phyloP scores from a whole-genome alignment of 2,797 vertebrate species.

The Hippoglossus hippoglossus region DNA sequence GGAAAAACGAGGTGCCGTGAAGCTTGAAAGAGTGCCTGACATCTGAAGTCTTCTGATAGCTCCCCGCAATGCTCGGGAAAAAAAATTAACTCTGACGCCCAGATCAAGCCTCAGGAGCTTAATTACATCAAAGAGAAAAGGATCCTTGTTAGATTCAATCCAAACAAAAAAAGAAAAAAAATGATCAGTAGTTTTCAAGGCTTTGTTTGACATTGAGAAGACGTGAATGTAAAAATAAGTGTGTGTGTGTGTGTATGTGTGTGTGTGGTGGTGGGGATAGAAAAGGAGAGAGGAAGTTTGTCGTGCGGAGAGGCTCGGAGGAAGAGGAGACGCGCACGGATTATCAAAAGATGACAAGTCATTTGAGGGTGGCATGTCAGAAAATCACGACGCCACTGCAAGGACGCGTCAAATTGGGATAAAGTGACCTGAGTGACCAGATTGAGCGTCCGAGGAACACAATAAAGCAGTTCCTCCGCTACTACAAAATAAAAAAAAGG shows the following conservation, averaged over 20 bases:
- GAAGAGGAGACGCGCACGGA: constrained; percentile 43
- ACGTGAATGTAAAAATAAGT: constrained; percentile 74
- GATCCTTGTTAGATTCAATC: constrained; percentile 90
- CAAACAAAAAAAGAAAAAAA: constrained; percentile 83
- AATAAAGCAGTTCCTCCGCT: constrained; percentile 62
- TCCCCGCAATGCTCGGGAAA: constrained; percentile 76
- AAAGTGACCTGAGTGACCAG: constrained; percentile 87
- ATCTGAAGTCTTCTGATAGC: constrained; percentile 83
- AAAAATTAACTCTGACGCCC: constrained; percentile 89
- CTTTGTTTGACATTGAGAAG: constrained; percentile 89
- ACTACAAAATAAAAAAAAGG: constrained; percentile 60
- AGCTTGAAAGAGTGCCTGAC: constrained; percentile 82
- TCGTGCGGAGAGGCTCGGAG: constrained; percentile 39
- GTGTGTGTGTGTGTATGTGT: not conserved
- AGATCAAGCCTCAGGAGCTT: constrained; percentile 89
- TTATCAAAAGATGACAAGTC: constrained; percentile 74
- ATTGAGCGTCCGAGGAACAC: constrained; percentile 77
- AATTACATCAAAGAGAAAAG: constrained; percentile 92
- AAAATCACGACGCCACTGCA: constrained; percentile 84
- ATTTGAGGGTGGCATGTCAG: constrained; percentile 84
- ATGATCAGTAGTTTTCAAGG: constrained; percentile 91
- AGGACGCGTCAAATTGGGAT: constrained; percentile 88
- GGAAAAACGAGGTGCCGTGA: constrained; percentile 83
- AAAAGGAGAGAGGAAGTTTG: constrained; percentile 55
- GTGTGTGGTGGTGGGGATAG: constrained; percentile 22